These are phyloP conservation scores for Otus sunia DNA, from an alignment of 2,113 vertebrate genomes.

Conservation along the genomic window DNA sequence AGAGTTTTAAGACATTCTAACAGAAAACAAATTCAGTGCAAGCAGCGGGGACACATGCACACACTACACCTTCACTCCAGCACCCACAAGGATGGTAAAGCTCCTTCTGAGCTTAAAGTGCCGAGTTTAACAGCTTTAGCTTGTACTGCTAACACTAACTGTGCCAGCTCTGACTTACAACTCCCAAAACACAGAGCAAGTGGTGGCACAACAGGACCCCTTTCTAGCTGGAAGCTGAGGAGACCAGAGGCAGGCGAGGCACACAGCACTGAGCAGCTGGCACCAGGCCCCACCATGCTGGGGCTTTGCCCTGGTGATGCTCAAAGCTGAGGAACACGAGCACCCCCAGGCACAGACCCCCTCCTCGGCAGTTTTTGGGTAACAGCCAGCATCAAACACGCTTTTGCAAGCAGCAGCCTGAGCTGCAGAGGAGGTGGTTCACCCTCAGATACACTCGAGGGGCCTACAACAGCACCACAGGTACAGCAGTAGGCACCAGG, in stretches of 20 bases:
- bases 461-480: too few species aligned
- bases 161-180: background rate
- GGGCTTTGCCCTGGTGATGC: background rate
- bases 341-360: background rate
- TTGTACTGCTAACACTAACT: background rate
- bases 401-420: too few species aligned
- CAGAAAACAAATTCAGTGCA: background rate
- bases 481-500: too few species aligned
- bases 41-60: fast-evolving
- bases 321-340: background rate
- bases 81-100: background rate
- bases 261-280: too few species aligned
- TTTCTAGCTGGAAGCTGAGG: background rate
- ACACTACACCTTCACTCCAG: too few species aligned
- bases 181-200: background rate
- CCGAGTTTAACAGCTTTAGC: background rate
- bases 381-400: too few species aligned
- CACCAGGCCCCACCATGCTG: background rate
- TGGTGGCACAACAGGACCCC: background rate
- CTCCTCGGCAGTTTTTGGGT: background rate
- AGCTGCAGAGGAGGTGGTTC: too few species aligned
- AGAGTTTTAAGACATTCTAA: background rate
- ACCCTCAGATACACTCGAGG: too few species aligned
- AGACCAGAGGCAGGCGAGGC: background rate
- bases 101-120: background rate